Percentiles rank a stretch among this genome's conserved stretches.
Conservation (phyloP, 2,888 invertebrate genomes). For the Cheilosia grossa region DNA sequence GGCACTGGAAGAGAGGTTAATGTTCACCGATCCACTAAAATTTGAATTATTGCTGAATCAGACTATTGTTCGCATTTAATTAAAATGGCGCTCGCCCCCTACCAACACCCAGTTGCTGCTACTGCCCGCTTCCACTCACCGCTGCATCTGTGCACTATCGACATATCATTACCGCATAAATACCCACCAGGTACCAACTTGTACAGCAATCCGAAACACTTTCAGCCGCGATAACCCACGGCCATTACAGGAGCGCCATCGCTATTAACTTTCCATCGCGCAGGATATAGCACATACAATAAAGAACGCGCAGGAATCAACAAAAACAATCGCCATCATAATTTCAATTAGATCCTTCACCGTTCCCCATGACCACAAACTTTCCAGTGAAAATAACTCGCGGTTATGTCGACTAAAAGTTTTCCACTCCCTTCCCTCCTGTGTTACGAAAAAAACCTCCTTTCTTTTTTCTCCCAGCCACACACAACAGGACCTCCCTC, state of each 20-base stretch:
- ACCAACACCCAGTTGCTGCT: no score
- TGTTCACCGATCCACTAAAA: no score
- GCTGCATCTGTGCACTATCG: not conserved
- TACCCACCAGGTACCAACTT: conserved; percentile 9
- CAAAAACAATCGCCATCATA: conserved; percentile 64
- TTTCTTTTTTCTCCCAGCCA: not conserved
- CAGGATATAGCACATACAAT: not conserved
- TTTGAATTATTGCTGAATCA: no score
- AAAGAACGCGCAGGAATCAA: conserved; percentile 17
- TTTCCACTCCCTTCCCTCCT: conserved; percentile 2
- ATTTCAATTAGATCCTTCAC: conserved; percentile 65
- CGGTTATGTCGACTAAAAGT: conserved; percentile 65
- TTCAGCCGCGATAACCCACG: conserved; percentile 1
- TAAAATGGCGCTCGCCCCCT: no score
- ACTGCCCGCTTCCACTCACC: no score
- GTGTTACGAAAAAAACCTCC: not conserved
- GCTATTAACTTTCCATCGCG: conserved; percentile 19
- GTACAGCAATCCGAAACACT: conserved; percentile 23
- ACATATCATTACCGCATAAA: conserved; percentile 29
- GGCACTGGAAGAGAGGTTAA: no score
- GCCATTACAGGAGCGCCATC: not conserved
- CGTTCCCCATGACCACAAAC: conserved; percentile 57
- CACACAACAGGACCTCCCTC: not conserved
- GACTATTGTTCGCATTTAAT: no score
- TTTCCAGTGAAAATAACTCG: conserved; percentile 64